Base-by-base conservation (phyloP, 2,797 vertebrate species). In the Galago senegalensis region DNA sequence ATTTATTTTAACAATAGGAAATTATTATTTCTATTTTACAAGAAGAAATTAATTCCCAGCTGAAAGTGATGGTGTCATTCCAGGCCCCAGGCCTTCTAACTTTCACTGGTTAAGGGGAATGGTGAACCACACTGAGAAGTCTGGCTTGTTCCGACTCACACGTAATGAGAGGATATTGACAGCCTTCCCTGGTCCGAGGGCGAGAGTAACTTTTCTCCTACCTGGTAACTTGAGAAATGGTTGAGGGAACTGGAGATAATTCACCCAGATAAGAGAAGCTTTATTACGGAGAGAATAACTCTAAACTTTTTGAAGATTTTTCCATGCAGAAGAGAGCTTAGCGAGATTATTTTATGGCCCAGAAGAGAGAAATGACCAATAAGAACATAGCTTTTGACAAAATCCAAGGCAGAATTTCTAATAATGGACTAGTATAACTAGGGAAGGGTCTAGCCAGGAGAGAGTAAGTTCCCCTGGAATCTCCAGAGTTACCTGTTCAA, bases 381-480 rank as follows among this genome's bases (percentile, higher is more conserved):
- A n/a, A 90, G 34, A 17, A 89, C 75, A 34, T 14, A 72, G 4
- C n/a, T 87, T 89, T 91, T 83, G 58, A 73, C 53, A 93, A 94
- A 91, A 80, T 83, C 1, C 18, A 75, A 91, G 29, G 21, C 83
- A 72, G 6, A 2, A n/a, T 82, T 69, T 2, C 4, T 27, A 27
- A 82, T 25, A 67, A 40, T 43, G 20, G 23, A 56, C 70, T 29
- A 46, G 5, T 60, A 13, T 70, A 79, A 85, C 5, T 18, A 6
- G 7, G 1, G 5, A 85, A 49, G 63, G 23, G 12, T 73, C 49
- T 37, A 29, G 25, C 14, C 25, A 76, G 40, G 3, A 85, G 0
- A 89, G 10, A 75, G 8, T 49, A 31, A 61, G 6, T 80, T 67
- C 46, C 53, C 67, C 27, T 53, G 61, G 31, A 86, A 72, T 13